phyloP scores from a whole-genome alignment of 1,140 invertebrate species.

The Ostrea edulis region DNA sequence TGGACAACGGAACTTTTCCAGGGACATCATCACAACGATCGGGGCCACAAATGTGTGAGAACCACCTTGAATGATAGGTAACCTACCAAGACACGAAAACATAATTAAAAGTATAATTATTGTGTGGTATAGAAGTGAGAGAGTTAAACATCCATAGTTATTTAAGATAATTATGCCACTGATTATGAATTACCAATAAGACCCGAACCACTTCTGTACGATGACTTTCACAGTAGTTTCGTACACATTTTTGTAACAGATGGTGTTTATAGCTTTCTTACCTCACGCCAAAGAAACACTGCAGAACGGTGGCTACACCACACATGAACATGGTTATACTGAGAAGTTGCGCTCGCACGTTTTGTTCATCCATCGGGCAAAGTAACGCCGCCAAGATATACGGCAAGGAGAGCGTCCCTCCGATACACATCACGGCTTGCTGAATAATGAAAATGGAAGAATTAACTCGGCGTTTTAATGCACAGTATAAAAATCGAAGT shows the following conservation, averaged over 20 bases:
- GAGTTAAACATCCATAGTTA: neutral
- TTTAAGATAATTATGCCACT: neutral
- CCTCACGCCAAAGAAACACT: slow-evolving; percentile 90
- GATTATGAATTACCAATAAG: neutral
- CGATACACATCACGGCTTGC: slow-evolving; percentile 69
- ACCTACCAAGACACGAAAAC: slow-evolving; percentile 73
- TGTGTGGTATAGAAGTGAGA: too few relatives aligned
- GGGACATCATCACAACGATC: slow-evolving; percentile 88
- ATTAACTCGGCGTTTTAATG: neutral
- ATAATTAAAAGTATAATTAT: slow-evolving; percentile 16
- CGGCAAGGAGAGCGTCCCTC: slow-evolving; percentile 62
- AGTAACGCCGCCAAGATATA: slow-evolving; percentile 61
- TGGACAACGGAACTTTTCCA: slow-evolving; percentile 90
- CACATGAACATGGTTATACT: slow-evolving; percentile 69
- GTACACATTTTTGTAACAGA: too few relatives aligned
- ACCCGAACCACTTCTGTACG: neutral
- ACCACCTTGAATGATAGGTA: slow-evolving; percentile 87
- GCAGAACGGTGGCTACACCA: slow-evolving; percentile 90
- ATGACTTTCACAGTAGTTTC: too few relatives aligned
- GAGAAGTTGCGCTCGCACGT: slow-evolving; percentile 63
- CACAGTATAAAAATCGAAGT: neutral
- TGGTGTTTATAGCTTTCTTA: slow-evolving; percentile 67
- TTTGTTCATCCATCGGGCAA: slow-evolving; percentile 78
- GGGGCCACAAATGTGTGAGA: slow-evolving; percentile 92
- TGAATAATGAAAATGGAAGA: slow-evolving; percentile 26